Evolutionary conservation across 2,888 invertebrate species (phyloP).

Genomic region (Rhopalosiphum nymphaeae): DNA sequence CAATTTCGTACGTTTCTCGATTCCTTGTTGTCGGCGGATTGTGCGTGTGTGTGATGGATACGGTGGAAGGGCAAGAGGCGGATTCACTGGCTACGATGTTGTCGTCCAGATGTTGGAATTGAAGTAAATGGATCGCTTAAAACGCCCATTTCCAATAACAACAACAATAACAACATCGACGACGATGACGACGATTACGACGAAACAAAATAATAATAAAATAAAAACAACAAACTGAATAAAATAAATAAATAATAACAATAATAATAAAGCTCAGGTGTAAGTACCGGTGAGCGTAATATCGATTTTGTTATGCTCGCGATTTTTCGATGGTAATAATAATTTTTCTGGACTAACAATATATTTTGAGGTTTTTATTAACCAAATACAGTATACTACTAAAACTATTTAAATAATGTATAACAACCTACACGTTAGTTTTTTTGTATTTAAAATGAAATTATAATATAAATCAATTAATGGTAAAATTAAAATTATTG

Average conservation of each 20-base stretch:
- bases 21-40: background rate
- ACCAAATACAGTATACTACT: background rate
- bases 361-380: background rate
- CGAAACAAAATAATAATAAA: background rate
- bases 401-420: background rate
- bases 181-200: background rate
- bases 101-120: slow-evolving; percentile 21
- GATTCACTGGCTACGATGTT: background rate
- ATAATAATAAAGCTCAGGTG: background rate
- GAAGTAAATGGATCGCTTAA: slow-evolving; percentile 20
- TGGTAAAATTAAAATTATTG: background rate
- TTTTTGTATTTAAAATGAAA: background rate
- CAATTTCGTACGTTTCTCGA: background rate
- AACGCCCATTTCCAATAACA: background rate
- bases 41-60: background rate
- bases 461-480: background rate
- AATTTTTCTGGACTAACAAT: background rate
- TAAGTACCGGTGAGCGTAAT: too few relatives aligned
- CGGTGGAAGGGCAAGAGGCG: background rate
- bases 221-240: background rate
- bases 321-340: background rate
- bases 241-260: background rate
- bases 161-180: background rate
- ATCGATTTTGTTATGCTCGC: background rate
- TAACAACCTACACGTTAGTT: background rate